Evolutionary conservation across 2,888 invertebrate genomes (phyloP), one percentile per base, ranked within the genome.

Genomic region (Nephrotoma guestfalica): DNA sequence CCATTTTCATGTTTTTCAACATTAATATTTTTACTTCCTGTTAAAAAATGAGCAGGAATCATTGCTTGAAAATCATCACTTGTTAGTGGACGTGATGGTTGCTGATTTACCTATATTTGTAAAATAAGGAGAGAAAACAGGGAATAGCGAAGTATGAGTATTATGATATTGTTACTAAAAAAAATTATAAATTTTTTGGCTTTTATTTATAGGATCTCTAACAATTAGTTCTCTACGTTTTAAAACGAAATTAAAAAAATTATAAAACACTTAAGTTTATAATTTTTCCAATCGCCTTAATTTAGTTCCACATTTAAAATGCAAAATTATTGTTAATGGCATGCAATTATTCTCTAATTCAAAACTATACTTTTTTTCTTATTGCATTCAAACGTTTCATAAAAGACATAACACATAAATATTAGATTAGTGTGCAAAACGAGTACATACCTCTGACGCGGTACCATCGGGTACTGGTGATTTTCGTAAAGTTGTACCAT

Each of bases 1-100:
- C 89, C 89, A 88, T 89, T 87, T 91, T 90, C 89, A 90, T 92
- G 89, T 87, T 90, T 90, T 87, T 90, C 91, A 90, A 92, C 91
- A 89, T 91, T 91, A 89, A 90, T 91, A 95, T 95, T 92, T 96
- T 96, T 89, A 96, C 97, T 91, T 96, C 96, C 89, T 95, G 96
- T 93, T 88, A 96, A 95, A 94, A 97, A 97, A 93, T 96, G 97
- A 91, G 96, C 95, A 90, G 97, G 97, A 90, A 97, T 97, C 97
- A 97, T 96, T 93, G 97, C 96, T 94, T 97, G 96, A 94, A 97
- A 97, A 93, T 97, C 97, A 93, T 96, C 97, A 94, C 95, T 97
- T 93, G 97, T 97, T 93, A 97, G 95, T 92, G 97, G 96, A 93
- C 96, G 95, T 92, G 96, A 94, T 88, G 90, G 90, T 87, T 90